Conservation (phyloP, 2,797 vertebrate species). For the Myoxocephalus aenaeus region DNA sequence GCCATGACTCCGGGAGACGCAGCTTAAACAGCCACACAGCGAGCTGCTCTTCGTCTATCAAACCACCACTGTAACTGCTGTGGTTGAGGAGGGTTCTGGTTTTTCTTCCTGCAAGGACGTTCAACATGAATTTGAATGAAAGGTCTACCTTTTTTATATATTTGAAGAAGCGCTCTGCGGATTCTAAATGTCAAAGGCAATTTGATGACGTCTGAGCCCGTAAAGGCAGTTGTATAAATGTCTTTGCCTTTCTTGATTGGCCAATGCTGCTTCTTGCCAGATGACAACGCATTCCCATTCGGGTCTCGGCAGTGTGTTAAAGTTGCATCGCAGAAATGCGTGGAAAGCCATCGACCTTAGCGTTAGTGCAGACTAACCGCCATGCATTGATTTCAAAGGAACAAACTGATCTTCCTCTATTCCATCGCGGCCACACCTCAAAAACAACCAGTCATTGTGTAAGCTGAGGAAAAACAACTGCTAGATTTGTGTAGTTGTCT, state of each 20-base stretch:
- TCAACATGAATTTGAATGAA: neutral
- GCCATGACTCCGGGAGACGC: constrained; percentile 31
- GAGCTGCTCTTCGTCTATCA: constrained; percentile 1
- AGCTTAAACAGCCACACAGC: constrained; percentile 19
- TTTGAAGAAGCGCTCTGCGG: neutral
- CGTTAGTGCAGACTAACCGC: too few relatives aligned
- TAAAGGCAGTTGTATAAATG: too few relatives aligned
- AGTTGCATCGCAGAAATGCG: neutral
- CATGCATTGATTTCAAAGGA: too few relatives aligned
- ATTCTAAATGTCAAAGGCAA: constrained; percentile 12
- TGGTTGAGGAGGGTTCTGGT: neutral
- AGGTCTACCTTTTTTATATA: neutral
- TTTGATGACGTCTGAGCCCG: neutral
- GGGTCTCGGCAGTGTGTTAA: neutral
- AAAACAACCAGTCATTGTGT: neutral
- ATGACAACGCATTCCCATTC: neutral
- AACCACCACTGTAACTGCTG: neutral
- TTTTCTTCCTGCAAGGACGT: neutral
- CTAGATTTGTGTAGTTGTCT: neutral
- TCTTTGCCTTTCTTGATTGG: too few relatives aligned
- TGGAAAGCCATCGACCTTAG: neutral
- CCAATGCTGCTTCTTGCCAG: too few relatives aligned
- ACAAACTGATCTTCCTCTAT: neutral
- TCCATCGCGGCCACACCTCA: too few relatives aligned
- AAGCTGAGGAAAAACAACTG: neutral